These are phyloP conservation scores for Galbula dea DNA, from an alignment of 2,113 vertebrate species.

Conservation along the genomic window DNA sequence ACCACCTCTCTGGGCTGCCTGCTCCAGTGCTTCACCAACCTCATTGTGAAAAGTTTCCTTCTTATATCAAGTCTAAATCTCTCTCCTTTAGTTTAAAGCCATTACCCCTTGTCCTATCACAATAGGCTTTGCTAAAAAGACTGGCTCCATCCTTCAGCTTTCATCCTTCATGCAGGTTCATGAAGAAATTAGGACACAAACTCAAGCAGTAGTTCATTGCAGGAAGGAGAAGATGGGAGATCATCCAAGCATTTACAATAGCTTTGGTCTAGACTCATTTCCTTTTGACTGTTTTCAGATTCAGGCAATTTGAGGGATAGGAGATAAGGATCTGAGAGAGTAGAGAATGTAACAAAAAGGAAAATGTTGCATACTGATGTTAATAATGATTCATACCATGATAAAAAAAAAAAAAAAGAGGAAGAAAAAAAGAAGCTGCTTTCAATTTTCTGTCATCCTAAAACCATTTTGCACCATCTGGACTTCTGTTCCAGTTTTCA, in stretches of 20 bases:
- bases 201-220: neutral
- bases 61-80: no score
- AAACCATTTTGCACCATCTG: neutral
- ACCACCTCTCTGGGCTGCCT: no score
- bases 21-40: no score
- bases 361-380: neutral
- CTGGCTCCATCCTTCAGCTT: neutral
- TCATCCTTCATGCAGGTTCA: neutral
- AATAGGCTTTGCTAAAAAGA: no score
- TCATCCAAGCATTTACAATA: neutral
- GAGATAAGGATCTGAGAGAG: neutral
- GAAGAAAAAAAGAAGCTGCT: no score
- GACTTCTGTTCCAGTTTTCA: constrained; percentile 4
- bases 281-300: neutral
- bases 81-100: no score
- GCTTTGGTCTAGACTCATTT: neutral
- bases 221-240: neutral
- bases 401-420: no score
- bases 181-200: neutral
- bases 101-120: no score
- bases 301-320: neutral
- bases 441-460: neutral
- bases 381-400: neutral
- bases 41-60: no score
- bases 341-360: neutral